These are phyloP conservation scores for Ptychoptera albimana DNA, from an alignment of 2,888 invertebrate genomes.

Conservation along the genomic window DNA sequence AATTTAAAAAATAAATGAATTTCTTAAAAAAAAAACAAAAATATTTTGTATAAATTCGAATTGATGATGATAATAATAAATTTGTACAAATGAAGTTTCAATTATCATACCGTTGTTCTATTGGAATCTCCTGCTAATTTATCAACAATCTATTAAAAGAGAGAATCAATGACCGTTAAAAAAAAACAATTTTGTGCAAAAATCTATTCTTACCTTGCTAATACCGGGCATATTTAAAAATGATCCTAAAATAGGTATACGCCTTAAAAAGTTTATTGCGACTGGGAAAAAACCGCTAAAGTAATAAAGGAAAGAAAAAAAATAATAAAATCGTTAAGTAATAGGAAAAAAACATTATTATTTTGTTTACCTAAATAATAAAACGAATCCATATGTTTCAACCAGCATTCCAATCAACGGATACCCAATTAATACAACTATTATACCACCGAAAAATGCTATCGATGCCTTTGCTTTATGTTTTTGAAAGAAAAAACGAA, in stretches of 20 bases:
- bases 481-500: slow-evolving; percentile 93
- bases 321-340: slow-evolving; percentile 6
- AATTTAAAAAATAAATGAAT: no score
- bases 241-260: slow-evolving; percentile 82
- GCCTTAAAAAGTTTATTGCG: slow-evolving; percentile 83
- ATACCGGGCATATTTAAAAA: slow-evolving; percentile 81
- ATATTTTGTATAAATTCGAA: no score
- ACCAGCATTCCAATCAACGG: slow-evolving; percentile 92
- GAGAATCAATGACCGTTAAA: neutral
- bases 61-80: no score
- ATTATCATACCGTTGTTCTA: slow-evolving; percentile 55
- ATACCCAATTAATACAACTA: slow-evolving; percentile 86
- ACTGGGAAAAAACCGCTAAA: slow-evolving; percentile 94
- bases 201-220: slow-evolving; percentile 46
- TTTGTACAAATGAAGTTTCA: neutral
- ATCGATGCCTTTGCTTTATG: slow-evolving; percentile 85
- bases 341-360: neutral
- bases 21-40: no score
- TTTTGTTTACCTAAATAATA: slow-evolving; percentile 52
- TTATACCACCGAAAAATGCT: slow-evolving; percentile 85
- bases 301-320: slow-evolving; percentile 16
- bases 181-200: slow-evolving; percentile 13
- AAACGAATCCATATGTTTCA: slow-evolving; percentile 90
- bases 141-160: slow-evolving; percentile 57
- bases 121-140: slow-evolving; percentile 68